Conservation (phyloP, 2,113 vertebrate genomes). For the Galemys pyrenaicus region DNA sequence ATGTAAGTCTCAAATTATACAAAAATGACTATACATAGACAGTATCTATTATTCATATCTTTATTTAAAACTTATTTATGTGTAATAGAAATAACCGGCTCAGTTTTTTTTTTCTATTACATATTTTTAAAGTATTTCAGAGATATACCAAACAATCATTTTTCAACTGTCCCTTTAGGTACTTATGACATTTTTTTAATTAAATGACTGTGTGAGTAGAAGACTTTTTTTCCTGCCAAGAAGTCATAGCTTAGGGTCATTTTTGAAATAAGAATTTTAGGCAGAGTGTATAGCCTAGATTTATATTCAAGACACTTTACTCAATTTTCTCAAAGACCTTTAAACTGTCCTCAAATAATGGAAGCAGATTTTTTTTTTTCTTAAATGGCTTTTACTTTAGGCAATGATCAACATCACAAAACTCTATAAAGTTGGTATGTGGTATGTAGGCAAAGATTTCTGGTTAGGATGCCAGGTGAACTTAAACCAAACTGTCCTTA, state of each 20-base stretch:
- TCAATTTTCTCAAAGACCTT: neutral
- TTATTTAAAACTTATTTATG: neutral
- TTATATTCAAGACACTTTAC: neutral
- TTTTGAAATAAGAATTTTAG: conserved; percentile 13
- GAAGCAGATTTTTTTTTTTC: neutral
- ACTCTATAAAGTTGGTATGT: neutral
- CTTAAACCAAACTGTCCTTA: neutral
- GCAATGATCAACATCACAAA: neutral
- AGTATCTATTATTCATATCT: neutral
- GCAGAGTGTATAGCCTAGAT: neutral
- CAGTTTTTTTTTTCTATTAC: neutral
- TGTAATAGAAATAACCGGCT: neutral
- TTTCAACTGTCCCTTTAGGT: neutral
- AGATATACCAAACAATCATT: neutral
- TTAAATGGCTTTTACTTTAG: neutral
- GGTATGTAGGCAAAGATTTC: neutral
- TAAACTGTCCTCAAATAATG: neutral
- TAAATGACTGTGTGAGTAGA: neutral
- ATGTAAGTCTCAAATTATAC: neutral
- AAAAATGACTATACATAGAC: neutral
- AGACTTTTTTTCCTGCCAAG: neutral
- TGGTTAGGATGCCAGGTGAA: neutral
- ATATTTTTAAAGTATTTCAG: neutral
- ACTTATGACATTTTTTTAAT: neutral
- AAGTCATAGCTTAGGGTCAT: neutral